Conservation (phyloP, 2,888 invertebrate species). For the Lycocerus yunnanus region DNA sequence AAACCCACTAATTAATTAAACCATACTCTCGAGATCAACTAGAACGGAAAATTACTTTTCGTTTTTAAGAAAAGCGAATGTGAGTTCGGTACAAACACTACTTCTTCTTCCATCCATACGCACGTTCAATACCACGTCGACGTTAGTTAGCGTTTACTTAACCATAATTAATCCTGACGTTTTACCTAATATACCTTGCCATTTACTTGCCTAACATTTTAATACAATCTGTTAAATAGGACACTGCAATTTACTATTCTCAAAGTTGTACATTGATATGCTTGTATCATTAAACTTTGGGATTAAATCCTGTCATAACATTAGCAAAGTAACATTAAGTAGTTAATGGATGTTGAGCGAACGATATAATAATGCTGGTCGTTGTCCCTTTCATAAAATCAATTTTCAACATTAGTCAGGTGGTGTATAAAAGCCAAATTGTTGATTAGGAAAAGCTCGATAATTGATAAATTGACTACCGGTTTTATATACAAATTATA, state of each 20-base stretch:
- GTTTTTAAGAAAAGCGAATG: neutral
- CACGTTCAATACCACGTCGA: neutral
- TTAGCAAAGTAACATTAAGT: constrained; percentile 2
- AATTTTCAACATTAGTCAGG: neutral
- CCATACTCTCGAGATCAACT: neutral
- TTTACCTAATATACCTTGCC: neutral
- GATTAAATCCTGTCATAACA: constrained; percentile 5
- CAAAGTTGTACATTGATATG: neutral
- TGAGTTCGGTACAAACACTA: neutral
- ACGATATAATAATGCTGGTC: neutral
- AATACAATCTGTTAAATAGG: neutral
- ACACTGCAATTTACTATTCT: neutral
- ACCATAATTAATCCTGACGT: neutral
- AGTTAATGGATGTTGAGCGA: neutral
- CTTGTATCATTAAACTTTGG: neutral
- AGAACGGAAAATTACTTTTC: neutral
- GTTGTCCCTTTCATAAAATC: neutral
- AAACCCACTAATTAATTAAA: neutral
- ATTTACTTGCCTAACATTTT: neutral
- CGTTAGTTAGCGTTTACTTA: neutral
- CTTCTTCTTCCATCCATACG: neutral
- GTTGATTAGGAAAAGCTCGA: constrained; percentile 3
- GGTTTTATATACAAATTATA: neutral
- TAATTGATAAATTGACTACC: neutral
- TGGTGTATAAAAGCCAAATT: neutral